Base-by-base conservation (phyloP, 92 coral and sea anemone species). In the Paragorgia papillata region DNA sequence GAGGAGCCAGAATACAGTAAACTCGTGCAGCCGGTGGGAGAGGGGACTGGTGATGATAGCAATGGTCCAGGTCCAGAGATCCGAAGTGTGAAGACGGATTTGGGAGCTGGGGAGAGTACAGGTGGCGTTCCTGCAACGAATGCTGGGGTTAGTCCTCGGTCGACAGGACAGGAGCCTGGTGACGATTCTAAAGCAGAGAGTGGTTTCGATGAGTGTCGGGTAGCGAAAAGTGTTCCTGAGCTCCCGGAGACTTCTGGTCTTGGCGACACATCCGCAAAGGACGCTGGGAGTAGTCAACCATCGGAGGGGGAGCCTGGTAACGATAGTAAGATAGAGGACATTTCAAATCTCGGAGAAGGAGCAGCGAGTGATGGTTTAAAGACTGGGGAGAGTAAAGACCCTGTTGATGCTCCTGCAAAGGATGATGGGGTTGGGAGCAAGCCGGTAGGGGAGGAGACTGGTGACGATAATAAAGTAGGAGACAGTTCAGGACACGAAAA, bases 201-300 rank as follows among this genome's bases (percentile, higher is more conserved):
- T 13, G 6, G n/a, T 29, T 22, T 19, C 30, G 20, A 28, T 7
- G 65, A 62, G 39, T 46, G 21, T 9, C 50, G 9, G 17, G 65
- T 34, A 21, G 66, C 30, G 53, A 26, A 34, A 56, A 22, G 2
- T 46, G 13, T 21, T 48, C 26, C 17, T 53, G 60, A 32, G 44
- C 17, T 26, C 63, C 31, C 18, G 60, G 31, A 2, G 64, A 74
- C 17, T 35, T 18, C 50, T 43, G 50, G 50, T 18, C 0, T 17
- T 39, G 31, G 48, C 53, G 37, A 24, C 3, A 20, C 61, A 26
- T 21, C 76, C 57, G 49, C 63, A 29, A 46, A 56, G 62, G 62
- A 56, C 22, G 3, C 62, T 56, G 62, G 62, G 62, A 56, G 14
- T 17, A 28, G 30, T n/a, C 33, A 53, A 2, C 48, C 17, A n/a